These are phyloP conservation scores for Leptopilina drosophilae DNA, from an alignment of 2,888 invertebrate species.

Conservation along the genomic window DNA sequence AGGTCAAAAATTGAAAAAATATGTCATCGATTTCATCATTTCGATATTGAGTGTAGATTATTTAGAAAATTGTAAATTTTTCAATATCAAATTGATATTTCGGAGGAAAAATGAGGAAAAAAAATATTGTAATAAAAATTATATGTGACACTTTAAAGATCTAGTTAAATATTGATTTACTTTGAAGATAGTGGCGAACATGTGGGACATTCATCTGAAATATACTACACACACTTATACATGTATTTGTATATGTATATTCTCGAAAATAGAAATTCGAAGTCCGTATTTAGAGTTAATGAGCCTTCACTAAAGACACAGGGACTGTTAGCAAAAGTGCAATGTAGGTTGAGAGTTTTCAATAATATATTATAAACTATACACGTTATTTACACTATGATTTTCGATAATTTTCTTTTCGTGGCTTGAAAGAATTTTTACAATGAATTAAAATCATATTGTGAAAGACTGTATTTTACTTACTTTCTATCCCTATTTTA, in stretches of 20 bases:
- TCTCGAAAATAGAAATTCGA: constrained; percentile 27
- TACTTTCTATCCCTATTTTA: constrained; percentile 1
- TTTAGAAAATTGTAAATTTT: too few relatives aligned
- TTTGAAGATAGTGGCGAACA: not conserved
- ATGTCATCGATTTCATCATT: too few relatives aligned
- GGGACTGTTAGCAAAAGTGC: constrained; percentile 21
- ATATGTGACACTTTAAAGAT: not conserved
- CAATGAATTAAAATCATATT: not conserved
- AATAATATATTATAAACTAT: not conserved
- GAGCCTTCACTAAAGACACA: constrained; percentile 33
- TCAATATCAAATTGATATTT: too few relatives aligned
- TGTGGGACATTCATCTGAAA: constrained; percentile 1
- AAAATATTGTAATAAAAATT: too few relatives aligned
- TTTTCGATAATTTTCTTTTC: constrained; percentile 32
- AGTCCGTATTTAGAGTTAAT: constrained; percentile 30
- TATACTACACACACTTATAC: not conserved
- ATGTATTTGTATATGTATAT: not conserved
- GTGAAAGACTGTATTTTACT: not conserved
- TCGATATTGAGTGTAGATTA: too few relatives aligned
- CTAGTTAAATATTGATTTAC: not conserved
- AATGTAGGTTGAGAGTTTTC: not conserved
- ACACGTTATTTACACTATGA: constrained; percentile 30
- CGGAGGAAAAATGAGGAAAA: too few relatives aligned
- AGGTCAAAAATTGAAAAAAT: too few relatives aligned
- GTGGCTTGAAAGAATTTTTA: not conserved